These are phyloP conservation scores for Glaucomys volans DNA, from an alignment of 2,113 vertebrate species.

Conservation along the genomic window DNA sequence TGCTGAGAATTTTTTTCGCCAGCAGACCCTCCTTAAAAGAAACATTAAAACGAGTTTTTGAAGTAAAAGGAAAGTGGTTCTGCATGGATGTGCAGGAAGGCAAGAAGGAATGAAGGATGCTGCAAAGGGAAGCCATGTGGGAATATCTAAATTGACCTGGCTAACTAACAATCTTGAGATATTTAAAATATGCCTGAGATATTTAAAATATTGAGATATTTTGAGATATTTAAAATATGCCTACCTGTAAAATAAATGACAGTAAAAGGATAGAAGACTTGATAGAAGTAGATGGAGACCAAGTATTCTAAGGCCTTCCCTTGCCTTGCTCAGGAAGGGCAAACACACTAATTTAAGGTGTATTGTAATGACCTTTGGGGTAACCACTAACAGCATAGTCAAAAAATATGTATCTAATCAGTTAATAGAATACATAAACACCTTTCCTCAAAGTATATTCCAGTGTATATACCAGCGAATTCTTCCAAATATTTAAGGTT, in stretches of 20 bases:
- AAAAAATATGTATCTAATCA: neutral
- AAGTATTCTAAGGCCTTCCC: neutral
- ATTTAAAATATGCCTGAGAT: neutral
- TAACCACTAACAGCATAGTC: neutral
- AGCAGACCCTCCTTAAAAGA: neutral
- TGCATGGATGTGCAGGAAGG: neutral
- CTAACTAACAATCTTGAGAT: neutral
- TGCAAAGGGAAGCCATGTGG: neutral
- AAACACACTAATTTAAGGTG: neutral
- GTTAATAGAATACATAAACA: neutral
- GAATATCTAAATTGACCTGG: neutral
- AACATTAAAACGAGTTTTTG: neutral
- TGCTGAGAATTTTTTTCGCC: neutral
- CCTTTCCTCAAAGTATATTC: constrained; percentile 27
- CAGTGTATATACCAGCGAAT: constrained; percentile 21
- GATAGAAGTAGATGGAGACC: neutral
- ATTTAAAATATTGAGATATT: neutral
- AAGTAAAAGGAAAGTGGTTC: neutral
- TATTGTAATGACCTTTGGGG: neutral
- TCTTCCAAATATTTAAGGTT: constrained; percentile 49
- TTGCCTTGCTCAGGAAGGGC: neutral
- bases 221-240: neutral
- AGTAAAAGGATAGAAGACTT: neutral
- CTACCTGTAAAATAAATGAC: neutral
- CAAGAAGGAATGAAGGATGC: neutral